A percentile compares a stretch with the other conserved stretches of the same genome.
phyloP scores from a whole-genome alignment of 2,888 invertebrate species.

The Epinotia bilunana region DNA sequence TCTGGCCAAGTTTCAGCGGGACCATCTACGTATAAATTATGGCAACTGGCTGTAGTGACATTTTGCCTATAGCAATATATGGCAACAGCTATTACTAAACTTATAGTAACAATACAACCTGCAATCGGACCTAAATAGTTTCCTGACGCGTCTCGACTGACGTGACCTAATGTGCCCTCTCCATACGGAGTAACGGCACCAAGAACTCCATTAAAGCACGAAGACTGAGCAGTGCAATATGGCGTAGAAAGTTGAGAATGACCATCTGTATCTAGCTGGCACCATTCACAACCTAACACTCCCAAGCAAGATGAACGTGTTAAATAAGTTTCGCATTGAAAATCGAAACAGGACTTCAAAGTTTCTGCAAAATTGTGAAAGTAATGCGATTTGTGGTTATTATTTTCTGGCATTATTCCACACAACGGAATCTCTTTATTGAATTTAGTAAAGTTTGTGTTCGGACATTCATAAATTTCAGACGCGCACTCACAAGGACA shows the following conservation, averaged over 20 bases:
- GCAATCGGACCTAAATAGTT: conserved; percentile 93
- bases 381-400: conserved; percentile 79
- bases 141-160: conserved; percentile 76
- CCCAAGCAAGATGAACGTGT: conserved; percentile 88
- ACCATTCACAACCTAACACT: conserved; percentile 96
- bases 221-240: conserved; percentile 91
- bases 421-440: conserved; percentile 73
- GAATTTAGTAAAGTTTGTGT: conserved; percentile 63
- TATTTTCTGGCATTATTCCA: conserved; percentile 77
- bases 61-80: conserved; percentile 93
- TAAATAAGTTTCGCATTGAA: conserved; percentile 87
- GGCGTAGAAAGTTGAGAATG: conserved; percentile 87
- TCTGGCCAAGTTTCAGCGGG: conserved; percentile 82
- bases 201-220: conserved; percentile 94
- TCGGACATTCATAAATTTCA: conserved; percentile 72
- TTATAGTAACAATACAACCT: conserved; percentile 92
- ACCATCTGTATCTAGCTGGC: conserved; percentile 91
- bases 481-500: conserved; percentile 96
- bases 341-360: conserved; percentile 87
- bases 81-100: conserved; percentile 91
- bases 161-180: conserved; percentile 86
- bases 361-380: conserved; percentile 81
- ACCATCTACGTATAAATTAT: conserved; percentile 81
- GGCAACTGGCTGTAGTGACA: conserved; percentile 78
- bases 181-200: conserved; percentile 93